Base-by-base conservation (phyloP, 2,797 vertebrate genomes). In the Agapornis canus region DNA sequence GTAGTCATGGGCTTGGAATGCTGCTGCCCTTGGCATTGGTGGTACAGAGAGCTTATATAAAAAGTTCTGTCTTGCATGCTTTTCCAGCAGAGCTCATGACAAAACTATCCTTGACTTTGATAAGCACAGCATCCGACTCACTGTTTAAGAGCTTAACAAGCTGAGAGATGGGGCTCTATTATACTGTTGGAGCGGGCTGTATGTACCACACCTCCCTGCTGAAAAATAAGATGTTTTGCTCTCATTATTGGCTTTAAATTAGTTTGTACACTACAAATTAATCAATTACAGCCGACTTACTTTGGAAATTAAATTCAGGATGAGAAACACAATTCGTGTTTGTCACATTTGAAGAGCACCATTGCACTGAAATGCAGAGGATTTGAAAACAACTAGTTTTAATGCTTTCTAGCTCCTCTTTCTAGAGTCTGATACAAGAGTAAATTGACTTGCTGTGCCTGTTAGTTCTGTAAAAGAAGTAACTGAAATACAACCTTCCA, bases 301-400 rank as follows among this genome's bases (percentile, higher is more conserved):
- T 79, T 92, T 81, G 68, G 92, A 52, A 64, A 95, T 75, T 92
- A 77, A 48, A 84, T 71, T 61, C 83, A 63, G 91, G 94, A 85
- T 22, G 87, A 86, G 92, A 32, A 52, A 35, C 32, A 21, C 43
- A 79, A 27, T 94, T 95, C 86, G 85, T 94, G 80, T 92, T 96
- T 94, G 93, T 95, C 81, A 96, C 89, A 87, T 56, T 94, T 86
- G 87, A 64, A 86, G 89, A 79, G 29, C 82, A 94, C 92, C 31
- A 61, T 91, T 81, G 73, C 88, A 32, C 48, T 9, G 3, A 75
- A 48, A 70, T 1, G n/a, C 39, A 52, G 86, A 83, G 79, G 94
- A 57, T 89, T 89, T 73, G 82, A 83, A 91, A 95, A 68, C 60
- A 73, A 82, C 79, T 65, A 56, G 20, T 70, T 95, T 73, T 35